Conservation (phyloP, 2,888 invertebrate species). For the Drosophila mulleri region DNA sequence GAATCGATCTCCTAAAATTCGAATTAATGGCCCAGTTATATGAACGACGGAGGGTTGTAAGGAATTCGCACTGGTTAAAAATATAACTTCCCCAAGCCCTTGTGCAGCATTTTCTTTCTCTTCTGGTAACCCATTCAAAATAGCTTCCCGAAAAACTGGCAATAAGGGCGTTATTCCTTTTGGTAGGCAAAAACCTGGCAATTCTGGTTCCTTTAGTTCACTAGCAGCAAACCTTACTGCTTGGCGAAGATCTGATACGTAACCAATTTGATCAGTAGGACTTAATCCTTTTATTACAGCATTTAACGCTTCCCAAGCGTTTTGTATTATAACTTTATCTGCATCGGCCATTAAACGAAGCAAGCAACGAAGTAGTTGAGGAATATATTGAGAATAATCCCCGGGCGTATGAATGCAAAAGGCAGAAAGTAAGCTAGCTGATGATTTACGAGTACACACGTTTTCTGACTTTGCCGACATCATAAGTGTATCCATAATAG, state of each 20-base stretch:
- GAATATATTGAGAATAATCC: slow-evolving; percentile 94
- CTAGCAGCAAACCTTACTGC: slow-evolving; percentile 96
- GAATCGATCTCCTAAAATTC: slow-evolving; percentile 98
- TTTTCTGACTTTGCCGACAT: slow-evolving; percentile 89
- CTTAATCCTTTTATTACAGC: slow-evolving; percentile 95
- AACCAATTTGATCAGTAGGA: slow-evolving; percentile 92
- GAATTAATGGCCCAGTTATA: slow-evolving; percentile 98
- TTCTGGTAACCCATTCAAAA: slow-evolving; percentile 97
- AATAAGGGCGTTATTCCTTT: slow-evolving; percentile 97
- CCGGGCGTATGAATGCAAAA: slow-evolving; percentile 96
- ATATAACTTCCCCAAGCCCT: slow-evolving; percentile 90
- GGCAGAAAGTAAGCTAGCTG: slow-evolving; percentile 93
- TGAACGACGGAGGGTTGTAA: slow-evolving; percentile 98
- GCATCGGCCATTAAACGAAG: slow-evolving; percentile 93
- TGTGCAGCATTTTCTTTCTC: slow-evolving; percentile 98
- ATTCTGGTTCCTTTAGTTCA: slow-evolving; percentile 91
- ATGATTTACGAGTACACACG: slow-evolving; percentile 90
- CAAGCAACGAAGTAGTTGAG: slow-evolving; percentile 94
- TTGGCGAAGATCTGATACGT: slow-evolving; percentile 95
- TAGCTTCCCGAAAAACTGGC: slow-evolving; percentile 97
- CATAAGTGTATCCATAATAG: slow-evolving; percentile 94
- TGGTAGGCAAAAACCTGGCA: slow-evolving; percentile 97
- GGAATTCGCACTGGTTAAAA: slow-evolving; percentile 91
- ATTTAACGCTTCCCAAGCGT: slow-evolving; percentile 96
- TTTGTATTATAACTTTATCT: slow-evolving; percentile 92